Evolutionary conservation across 2,113 vertebrate genomes (phyloP), one percentile per base, ranked within the genome.

Genomic region (Bubo bubo): DNA sequence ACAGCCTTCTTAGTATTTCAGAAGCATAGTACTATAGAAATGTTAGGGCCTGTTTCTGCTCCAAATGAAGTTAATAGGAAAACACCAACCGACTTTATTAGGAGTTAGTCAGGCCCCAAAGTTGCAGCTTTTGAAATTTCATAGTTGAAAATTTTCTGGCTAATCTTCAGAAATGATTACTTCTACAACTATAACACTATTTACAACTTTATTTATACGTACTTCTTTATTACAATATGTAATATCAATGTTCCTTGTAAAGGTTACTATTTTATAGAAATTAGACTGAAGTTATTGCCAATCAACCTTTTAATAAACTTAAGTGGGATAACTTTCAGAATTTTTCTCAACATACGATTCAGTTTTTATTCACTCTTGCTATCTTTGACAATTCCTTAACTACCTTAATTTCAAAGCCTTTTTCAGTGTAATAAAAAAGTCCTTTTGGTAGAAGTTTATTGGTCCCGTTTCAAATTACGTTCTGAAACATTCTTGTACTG

Each of bases 181-280:
- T 89, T 95, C 87, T 96, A 92, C 85, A 94, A 52, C 90, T 95
- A 34, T 72, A 90, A 86, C 79, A 92, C 90, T 97, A 97, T 96
- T 97, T 97, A 96, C 87, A 96, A 56, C 14, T 95, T 90, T 97
- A 95, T 96, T 95, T 97, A 96, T 96, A 97, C 90, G 87, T 97
- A 94, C 32, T 90, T 95, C 75, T 95, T 96, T 94, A 96, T 97
- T 96, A 97, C 96, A 97, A 97, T 98, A 96, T 98, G 94, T 96
- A 95, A 96, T 97, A 97, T 87, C 89, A 94, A 81, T 97, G 92
- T 95, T 95, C 93, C 95, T 97, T 97, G 86, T 95, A 96, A 97
- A 96, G 91, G 95, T 91, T 97, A 97, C 87, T 97, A 96, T 92
- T 96, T 88, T 87, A 95, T 93, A 95, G 91, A 97, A 96, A 94